These are phyloP conservation scores for Athene cunicularia DNA, from an alignment of 2,113 vertebrate species.

Conservation along the genomic window DNA sequence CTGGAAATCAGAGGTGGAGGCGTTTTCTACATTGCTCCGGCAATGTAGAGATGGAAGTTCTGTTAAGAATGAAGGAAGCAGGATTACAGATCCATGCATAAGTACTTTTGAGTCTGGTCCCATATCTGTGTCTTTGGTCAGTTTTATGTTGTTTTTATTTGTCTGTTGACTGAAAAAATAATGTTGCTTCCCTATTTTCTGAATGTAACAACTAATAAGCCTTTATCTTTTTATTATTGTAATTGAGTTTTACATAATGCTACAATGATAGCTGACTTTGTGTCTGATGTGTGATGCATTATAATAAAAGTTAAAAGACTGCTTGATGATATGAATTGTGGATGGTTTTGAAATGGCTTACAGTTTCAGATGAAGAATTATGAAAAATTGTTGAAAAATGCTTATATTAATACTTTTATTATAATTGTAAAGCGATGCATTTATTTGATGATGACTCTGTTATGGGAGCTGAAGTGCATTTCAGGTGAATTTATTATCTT, in stretches of 20 bases:
- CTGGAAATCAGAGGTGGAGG: background rate
- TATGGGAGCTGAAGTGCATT: background rate
- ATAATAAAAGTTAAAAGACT: background rate
- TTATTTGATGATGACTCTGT: background rate
- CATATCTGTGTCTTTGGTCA: background rate
- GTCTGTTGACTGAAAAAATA: background rate
- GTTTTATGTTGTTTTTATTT: background rate
- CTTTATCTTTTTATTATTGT: background rate
- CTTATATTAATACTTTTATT: background rate
- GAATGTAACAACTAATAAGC: background rate
- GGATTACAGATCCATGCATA: background rate
- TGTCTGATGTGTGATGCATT: background rate
- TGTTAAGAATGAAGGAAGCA: background rate
- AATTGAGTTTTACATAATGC: background rate
- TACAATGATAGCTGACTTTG: background rate
- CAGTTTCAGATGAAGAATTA: background rate
- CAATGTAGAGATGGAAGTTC: background rate
- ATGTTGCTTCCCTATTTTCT: background rate
- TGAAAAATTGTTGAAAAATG: background rate
- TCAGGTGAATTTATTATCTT: background rate
- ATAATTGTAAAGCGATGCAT: background rate
- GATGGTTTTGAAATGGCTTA: background rate
- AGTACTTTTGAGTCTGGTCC: background rate
- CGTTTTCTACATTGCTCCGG: background rate
- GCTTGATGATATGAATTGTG: background rate